Base-by-base conservation (phyloP, 64 coral and sea anemone genomes). In the Catalaphyllia jardinei region DNA sequence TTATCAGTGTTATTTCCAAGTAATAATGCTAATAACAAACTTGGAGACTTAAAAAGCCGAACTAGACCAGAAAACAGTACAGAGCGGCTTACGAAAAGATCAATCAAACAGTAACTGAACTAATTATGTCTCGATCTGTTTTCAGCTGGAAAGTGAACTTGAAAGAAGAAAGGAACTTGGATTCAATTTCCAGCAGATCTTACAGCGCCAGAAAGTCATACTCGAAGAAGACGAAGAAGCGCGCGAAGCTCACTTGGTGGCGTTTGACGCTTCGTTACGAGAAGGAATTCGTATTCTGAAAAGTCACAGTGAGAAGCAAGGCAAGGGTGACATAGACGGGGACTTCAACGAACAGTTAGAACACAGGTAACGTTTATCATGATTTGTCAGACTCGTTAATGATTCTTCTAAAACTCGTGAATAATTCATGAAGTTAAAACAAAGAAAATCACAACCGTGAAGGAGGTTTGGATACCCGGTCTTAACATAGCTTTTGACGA, bases 91-190 rank as follows among this genome's bases (percentile, higher is more conserved):
- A 65, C 18, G 29, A 25, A 27, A 2, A 25, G 10, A 10, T 69
- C 22, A 20, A 11, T 11, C 65, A 10, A 10, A 0, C 22, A 69
- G 5, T 27, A n/a, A 28, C 13, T 18, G 18, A 54, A 60, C 29
- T n/a, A 1, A 61, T 77, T 20, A 75, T 54, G 31, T 72, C 15
- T 49, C 22, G 31, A 72, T 79, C 27, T 73, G 86, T 79, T 60
- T 22, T 22, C 46, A 98, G 97, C 89, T 99, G 76, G 94, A 99
- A 94, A 83, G 55, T 30, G 97, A 99, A 76, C 88, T 99, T 31
- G 94, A 99, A 39, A 88, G 97, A 46, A 86, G 97, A 27, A 99
- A 95, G 72, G 97, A 99, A 8, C 91, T 99, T 29, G 97, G 97
- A 17, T 99, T 99, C 52, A 93, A 93, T 64, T 99, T 99, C 88